Evolutionary conservation across 1,140 invertebrate genomes (phyloP).

Genomic region (Globodera ellingtonae): DNA sequence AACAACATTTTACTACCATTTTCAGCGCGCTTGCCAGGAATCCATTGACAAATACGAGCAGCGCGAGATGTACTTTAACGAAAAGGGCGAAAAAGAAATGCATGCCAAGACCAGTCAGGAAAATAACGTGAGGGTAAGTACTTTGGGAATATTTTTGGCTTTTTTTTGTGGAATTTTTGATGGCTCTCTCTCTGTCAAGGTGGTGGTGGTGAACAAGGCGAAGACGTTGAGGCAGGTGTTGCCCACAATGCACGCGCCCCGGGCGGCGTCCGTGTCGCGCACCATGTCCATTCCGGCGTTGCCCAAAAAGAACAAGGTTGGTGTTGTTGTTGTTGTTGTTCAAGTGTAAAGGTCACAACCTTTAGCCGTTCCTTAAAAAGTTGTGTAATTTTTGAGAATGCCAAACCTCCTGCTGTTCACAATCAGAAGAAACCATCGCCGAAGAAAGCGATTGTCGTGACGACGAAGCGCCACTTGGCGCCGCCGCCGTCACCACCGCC

Average conservation of each 20-base stretch:
- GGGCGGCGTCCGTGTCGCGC: neutral
- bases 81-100: neutral
- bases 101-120: neutral
- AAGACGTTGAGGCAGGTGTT: neutral
- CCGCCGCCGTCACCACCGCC: no score
- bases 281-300: neutral
- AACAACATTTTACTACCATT: neutral
- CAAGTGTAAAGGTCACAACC: no score
- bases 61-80: neutral
- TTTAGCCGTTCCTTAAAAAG: no score
- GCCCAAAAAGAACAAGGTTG: neutral
- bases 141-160: neutral
- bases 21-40: neutral
- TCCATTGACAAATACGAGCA: conserved; percentile 3
- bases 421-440: no score
- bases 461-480: no score
- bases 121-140: neutral
- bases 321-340: no score
- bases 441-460: no score
- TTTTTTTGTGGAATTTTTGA: neutral
- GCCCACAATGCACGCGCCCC: neutral
- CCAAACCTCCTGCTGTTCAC: no score
- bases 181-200: neutral
- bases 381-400: no score
- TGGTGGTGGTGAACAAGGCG: neutral